Evolutionary conservation across 2,797 vertebrate species (phyloP), one percentile per base, ranked within the genome.

Genomic region (Chaenodraco wilsoni): DNA sequence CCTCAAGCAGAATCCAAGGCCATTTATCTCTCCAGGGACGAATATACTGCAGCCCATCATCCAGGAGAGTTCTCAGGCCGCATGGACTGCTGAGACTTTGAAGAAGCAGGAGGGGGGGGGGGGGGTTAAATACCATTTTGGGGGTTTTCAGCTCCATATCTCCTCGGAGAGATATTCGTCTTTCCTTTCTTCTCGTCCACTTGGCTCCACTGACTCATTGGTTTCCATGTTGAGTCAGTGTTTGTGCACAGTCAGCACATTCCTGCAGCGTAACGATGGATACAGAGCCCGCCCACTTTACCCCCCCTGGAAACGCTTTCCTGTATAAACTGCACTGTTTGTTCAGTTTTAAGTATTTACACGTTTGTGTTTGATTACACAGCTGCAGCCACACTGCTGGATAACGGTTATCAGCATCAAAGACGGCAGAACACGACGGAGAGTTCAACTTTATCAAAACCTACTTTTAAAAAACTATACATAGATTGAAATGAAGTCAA

Each of bases 171-270:
- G 78, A 66, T 69, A 84, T 90, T 82, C 64, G 77, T 79, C 56
- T 81, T 81, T 59, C 73, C 82, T 88, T 82, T 84, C 79, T 85
- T 84, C 81, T 84, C 2, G 54, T 83, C 45, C 15, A 76, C 83
- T 90, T 88, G 88, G 88, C 91, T 90, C 59, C 76, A 74, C 75
- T 87, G 90, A 91, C 82, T 92, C 86, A 84, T 52, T 88, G 31
- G 85, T 93, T 93, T 91, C 92, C 88, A 88, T 82, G 84, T 90
- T 88, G 90, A 92, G 91, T 92, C 91, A 91, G 78, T 86, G 88
- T 92, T 90, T 88, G 85, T 84, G 86, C 87, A 83, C 76, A 92
- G 84, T 92, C 93, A 92, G 93, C 91, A 89, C 90, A 92, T 94
- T 93, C 90, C 65, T 91, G 70, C 75, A 79, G 85, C 69, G 75